Base-by-base conservation (phyloP, 2,888 invertebrate species). In the Rhyacophila evoluta region DNA sequence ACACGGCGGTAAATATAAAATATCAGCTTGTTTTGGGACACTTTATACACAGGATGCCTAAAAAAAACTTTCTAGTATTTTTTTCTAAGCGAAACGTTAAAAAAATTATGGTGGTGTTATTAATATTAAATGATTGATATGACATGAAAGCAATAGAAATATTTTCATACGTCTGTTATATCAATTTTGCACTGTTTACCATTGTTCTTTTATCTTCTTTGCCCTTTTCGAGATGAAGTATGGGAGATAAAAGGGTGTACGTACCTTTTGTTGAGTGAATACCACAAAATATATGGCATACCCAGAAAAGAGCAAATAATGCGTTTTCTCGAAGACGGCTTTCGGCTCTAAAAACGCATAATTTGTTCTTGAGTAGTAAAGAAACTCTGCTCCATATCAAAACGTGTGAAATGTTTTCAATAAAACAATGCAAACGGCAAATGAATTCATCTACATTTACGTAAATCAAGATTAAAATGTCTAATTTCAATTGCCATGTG, bases 51-150 rank as follows among this genome's bases (percentile, higher is more conserved):
- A n/a, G n/a, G n/a, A n/a, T n/a, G n/a, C n/a, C n/a, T n/a, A n/a
- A n/a, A n/a, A n/a, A n/a, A n/a, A n/a, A n/a, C n/a, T n/a, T n/a
- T n/a, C n/a, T n/a, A n/a, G n/a, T n/a, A n/a, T n/a, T n/a, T n/a
- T n/a, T n/a, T n/a, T n/a, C n/a, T n/a, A n/a, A n/a, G n/a, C n/a
- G n/a, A n/a, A n/a, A n/a, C n/a, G n/a, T n/a, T n/a, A n/a, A n/a
- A n/a, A n/a, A n/a, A n/a, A n/a, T n/a, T n/a, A n/a, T n/a, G n/a
- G n/a, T n/a, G n/a, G n/a, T n/a, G n/a, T n/a, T n/a, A n/a, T n/a
- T n/a, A n/a, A n/a, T n/a, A n/a, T n/a, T n/a, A n/a, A n/a, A 55
- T 55, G 55, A 55, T 19, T 55, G 55, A 55, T 55, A 19, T 55
- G 19, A 25, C 3, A 19, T 10, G 55, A 19, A 12, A 55, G 19